phyloP scores from a whole-genome alignment of 2,797 vertebrate genomes.

The Ctenochaetus hawaiiensis region DNA sequence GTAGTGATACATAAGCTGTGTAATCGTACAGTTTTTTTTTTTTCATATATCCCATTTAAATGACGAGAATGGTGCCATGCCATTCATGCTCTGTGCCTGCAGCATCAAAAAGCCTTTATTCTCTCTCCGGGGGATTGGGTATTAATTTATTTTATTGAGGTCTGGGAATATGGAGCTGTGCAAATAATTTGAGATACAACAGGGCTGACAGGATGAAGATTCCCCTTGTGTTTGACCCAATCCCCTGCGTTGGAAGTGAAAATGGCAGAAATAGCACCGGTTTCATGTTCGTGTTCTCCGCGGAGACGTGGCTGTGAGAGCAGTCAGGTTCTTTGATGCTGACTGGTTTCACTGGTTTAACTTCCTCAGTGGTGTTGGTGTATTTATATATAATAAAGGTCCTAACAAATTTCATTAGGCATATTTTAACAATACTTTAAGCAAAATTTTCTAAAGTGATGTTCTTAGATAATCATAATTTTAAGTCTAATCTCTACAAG shows the following conservation, averaged over 20 bases:
- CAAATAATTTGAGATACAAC: conserved; percentile 68
- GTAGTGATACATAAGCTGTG: conserved; percentile 37
- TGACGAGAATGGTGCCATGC: conserved; percentile 50
- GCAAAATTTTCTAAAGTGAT: not conserved
- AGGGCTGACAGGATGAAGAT: conserved; percentile 60
- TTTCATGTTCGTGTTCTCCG: conserved; percentile 43
- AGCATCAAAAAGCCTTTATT: conserved; percentile 51
- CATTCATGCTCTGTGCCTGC: conserved; percentile 48
- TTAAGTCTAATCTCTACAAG: not conserved
- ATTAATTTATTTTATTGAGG: conserved; percentile 77
- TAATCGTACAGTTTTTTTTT: conserved; percentile 28
- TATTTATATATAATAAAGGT: not conserved
- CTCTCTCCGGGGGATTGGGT: conserved; percentile 42
- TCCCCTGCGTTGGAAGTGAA: conserved; percentile 56
- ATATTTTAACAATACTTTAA: not conserved
- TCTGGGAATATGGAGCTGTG: conserved; percentile 59
- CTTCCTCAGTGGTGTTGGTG: not conserved
- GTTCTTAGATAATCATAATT: not conserved
- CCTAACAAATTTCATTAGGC: not conserved
- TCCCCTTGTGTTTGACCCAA: conserved; percentile 54
- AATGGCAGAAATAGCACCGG: conserved; percentile 57
- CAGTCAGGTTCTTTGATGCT: not conserved
- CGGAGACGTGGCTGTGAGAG: conserved; percentile 18
- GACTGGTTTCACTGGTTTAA: conserved; percentile 28
- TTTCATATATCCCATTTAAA: conserved; percentile 45